Conservation (phyloP, 2,113 vertebrate species). For the Mandrillus leucophaeus region DNA sequence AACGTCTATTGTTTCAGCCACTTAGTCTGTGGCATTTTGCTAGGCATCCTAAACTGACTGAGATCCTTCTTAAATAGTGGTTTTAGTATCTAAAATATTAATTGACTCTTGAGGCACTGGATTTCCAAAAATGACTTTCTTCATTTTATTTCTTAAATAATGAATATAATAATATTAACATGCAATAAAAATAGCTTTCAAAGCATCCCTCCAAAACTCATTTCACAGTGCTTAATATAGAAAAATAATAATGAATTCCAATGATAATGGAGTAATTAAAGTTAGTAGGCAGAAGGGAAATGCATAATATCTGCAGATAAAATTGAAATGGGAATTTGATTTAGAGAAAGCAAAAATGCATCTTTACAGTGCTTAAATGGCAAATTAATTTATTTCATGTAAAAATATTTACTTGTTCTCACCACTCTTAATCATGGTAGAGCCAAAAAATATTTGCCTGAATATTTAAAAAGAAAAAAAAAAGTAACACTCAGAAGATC, state of each 20-base stretch:
- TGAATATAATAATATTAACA: conserved; percentile 20
- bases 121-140: background rate
- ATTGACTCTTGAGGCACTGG: background rate
- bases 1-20: background rate
- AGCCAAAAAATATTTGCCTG: background rate
- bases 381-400: background rate
- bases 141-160: conserved; percentile 46
- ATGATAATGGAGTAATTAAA: conserved; percentile 41
- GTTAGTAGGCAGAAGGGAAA: conserved; percentile 32
- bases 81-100: background rate
- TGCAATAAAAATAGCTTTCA: conserved; percentile 35
- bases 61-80: background rate
- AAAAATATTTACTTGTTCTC: conserved; percentile 18
- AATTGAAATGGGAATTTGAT: background rate
- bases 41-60: background rate
- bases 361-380: background rate
- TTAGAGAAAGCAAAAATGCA: background rate
- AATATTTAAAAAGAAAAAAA: background rate
- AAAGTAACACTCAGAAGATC: background rate
- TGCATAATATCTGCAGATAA: background rate
- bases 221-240: conserved; percentile 31
- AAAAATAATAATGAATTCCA: conserved; percentile 51
- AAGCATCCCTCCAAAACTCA: conserved; percentile 6
- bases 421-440: background rate
- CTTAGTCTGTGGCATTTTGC: background rate